Evolutionary conservation across 2,888 invertebrate genomes (phyloP).

Genomic region (Drosophila suboccidentalis): DNA sequence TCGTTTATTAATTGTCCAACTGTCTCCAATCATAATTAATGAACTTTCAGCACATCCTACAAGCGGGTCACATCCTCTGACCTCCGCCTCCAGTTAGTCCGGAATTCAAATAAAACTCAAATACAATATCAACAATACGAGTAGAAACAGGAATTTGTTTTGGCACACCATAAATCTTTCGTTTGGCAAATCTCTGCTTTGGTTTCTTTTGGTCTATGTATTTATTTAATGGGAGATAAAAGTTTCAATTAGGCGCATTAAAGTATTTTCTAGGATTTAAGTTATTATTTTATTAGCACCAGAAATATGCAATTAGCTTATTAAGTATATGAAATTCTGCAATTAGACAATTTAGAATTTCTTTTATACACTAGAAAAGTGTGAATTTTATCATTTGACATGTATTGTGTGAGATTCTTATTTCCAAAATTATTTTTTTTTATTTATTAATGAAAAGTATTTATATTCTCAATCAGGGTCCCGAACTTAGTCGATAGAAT

Average conservation of each 20-base stretch:
- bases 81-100: slow-evolving; percentile 1
- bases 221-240: slow-evolving; percentile 59
- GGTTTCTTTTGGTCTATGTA: slow-evolving; percentile 20
- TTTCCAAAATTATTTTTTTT: too few species aligned
- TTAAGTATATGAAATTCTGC: background rate
- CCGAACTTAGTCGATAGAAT: too few species aligned
- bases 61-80: slow-evolving; percentile 31
- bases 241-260: slow-evolving; percentile 77
- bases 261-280: slow-evolving; percentile 60
- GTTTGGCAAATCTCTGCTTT: slow-evolving; percentile 62
- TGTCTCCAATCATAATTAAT: slow-evolving; percentile 84
- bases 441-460: too few species aligned
- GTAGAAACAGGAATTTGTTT: slow-evolving; percentile 67
- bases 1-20: slow-evolving; percentile 80
- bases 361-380: background rate
- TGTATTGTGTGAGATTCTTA: too few species aligned
- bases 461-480: too few species aligned
- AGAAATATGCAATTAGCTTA: slow-evolving; percentile 3
- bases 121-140: slow-evolving; percentile 35
- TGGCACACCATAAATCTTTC: slow-evolving; percentile 76
- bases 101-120: slow-evolving; percentile 66
- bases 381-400: background rate
- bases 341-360: background rate
- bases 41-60: slow-evolving; percentile 75
- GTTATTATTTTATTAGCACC: slow-evolving; percentile 14